Percentiles rank a stretch among this genome's conserved stretches.
These are phyloP conservation scores for Priocnemis perturbator DNA, from an alignment of 2,888 invertebrate species.

Conservation along the genomic window DNA sequence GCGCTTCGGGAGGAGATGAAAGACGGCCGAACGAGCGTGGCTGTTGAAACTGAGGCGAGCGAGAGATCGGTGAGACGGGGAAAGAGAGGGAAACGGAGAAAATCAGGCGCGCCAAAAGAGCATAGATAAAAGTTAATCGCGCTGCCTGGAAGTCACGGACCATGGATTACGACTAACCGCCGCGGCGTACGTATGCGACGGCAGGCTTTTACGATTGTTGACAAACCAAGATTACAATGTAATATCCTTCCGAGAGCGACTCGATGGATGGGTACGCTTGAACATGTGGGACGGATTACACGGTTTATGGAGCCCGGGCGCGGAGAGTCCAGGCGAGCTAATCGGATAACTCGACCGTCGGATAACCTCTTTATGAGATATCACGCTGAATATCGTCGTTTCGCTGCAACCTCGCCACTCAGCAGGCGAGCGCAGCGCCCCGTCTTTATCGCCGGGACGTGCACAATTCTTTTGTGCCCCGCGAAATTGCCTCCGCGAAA, in stretches of 20 bases:
- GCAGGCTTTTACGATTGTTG: not conserved
- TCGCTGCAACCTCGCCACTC: constrained; percentile 11
- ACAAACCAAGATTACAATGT: constrained; percentile 6
- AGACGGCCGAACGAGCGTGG: constrained; percentile 16
- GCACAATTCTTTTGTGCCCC: constrained; percentile 44
- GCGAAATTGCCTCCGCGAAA: constrained; percentile 43
- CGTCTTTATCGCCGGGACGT: constrained; percentile 42
- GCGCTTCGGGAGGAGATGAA: not conserved
- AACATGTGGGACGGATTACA: constrained; percentile 7
- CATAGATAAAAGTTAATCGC: constrained; percentile 9
- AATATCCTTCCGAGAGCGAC: constrained; percentile 14
- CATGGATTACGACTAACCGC: not conserved
- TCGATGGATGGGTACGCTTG: constrained; percentile 1
- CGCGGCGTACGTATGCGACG: not conserved
- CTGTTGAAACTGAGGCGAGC: too few relatives aligned
- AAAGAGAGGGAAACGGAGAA: too few relatives aligned
- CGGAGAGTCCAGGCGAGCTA: constrained; percentile 11
- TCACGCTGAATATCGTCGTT: constrained; percentile 10
- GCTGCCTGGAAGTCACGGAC: not conserved
- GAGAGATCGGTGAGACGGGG: too few relatives aligned
- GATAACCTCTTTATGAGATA: constrained; percentile 23
- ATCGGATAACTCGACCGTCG: constrained; percentile 20
- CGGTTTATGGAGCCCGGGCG: constrained; percentile 8
- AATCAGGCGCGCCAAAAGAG: constrained; percentile 1
- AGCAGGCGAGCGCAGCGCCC: constrained; percentile 38